Evolutionary conservation across 2,888 invertebrate species (phyloP).

Genomic region (Dynastes grantii): DNA sequence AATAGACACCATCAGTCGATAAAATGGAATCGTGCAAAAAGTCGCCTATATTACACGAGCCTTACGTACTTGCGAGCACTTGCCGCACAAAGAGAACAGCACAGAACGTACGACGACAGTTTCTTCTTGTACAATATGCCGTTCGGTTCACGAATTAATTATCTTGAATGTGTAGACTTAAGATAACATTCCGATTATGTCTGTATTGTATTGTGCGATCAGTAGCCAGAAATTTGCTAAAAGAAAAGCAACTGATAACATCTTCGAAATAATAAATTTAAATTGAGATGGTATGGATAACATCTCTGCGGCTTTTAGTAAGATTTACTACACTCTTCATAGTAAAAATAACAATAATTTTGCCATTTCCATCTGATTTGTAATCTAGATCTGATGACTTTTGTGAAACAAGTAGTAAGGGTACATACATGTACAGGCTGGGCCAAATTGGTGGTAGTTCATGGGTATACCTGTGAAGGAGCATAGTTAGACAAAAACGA

Average conservation of each 20-base stretch:
- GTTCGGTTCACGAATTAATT: conserved; percentile 4
- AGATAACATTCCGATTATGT: conserved; percentile 14
- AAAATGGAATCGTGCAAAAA: conserved; percentile 48
- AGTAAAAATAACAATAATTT: too few species aligned
- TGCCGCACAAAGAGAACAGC: background rate
- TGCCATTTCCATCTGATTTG: too few species aligned
- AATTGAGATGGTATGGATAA: background rate
- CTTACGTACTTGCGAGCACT: conserved; percentile 20
- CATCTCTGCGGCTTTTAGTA: too few species aligned
- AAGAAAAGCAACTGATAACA: background rate
- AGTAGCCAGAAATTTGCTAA: background rate
- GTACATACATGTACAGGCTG: too few species aligned
- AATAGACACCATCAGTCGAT: conserved; percentile 47
- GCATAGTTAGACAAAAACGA: too few species aligned
- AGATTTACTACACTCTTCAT: too few species aligned
- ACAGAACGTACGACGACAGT: background rate
- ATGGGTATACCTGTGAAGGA: too few species aligned
- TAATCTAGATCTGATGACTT: too few species aligned
- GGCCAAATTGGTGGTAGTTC: too few species aligned
- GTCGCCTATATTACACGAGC: conserved; percentile 20
- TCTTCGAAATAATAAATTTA: background rate
- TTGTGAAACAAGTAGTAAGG: too few species aligned
- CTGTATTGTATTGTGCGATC: background rate
- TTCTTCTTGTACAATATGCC: conserved; percentile 5
- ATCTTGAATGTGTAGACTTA: background rate